Base-by-base conservation (phyloP, 2,888 invertebrate species). In the Andrena minutula region DNA sequence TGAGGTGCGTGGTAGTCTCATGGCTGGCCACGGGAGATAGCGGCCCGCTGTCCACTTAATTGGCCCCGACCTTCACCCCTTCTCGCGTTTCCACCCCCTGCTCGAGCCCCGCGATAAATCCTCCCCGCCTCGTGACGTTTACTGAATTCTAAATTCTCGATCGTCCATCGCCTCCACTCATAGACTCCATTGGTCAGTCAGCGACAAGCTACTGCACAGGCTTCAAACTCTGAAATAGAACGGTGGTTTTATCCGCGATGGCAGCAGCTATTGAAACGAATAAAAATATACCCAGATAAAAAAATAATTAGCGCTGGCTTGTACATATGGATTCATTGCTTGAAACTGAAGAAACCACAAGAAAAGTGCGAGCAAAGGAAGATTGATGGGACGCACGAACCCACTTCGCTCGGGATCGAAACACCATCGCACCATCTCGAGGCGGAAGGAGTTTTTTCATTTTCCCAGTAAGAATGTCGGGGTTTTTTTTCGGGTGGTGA, bases 1-100 rank as follows among this genome's bases (percentile, higher is more conserved):
- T 91, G 92, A 91, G 92, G 89, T 90, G 92, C 91, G 90, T 89
- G 89, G 86, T 86, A 88, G 90, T 89, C 89, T 86, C 89, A 87
- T 87, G 88, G 89, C 92, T 91, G 92, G 89, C 82, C 87, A 85
- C 88, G 88, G 86, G 91, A 92, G 92, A 92, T 92, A 91, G 92
- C 91, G 86, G 86, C 86, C 85, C 78, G 87, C 86, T 89, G 89
- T 89, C 88, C 91, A 90, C 89, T 91, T 92, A 92, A 92, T 92
- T 91, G 91, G 88, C 90, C 88, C 80, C 87, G 77, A 89, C 84
- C 90, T 89, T 89, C 85, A 85, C 82, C 89, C 90, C 86, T 86
- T 88, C 86, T 76, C 81, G 83, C 85, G 73, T 69, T 80, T 80
- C 85, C 82, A 75, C 60, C 81, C 68, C 61, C 61, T 51, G 58